phyloP scores from a whole-genome alignment of 2,797 vertebrate genomes.

The Adelosebastes latens region DNA sequence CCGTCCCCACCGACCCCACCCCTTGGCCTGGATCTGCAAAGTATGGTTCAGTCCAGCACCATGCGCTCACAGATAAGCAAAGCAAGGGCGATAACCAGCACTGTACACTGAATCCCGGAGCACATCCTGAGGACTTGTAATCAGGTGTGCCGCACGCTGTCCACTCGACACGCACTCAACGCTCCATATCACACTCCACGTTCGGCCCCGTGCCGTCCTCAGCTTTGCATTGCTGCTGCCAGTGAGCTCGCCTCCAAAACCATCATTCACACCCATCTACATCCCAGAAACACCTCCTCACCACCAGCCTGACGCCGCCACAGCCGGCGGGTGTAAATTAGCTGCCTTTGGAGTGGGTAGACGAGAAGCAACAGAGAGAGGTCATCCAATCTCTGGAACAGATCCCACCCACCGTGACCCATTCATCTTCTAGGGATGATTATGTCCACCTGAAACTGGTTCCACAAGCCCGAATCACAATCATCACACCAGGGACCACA shows the following conservation, averaged over 20 bases:
- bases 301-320: slow-evolving; percentile 33
- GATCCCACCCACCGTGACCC: not conserved
- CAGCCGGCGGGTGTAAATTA: slow-evolving; percentile 38
- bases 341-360: not conserved
- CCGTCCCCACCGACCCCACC: not conserved
- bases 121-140: slow-evolving; percentile 55
- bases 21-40: slow-evolving; percentile 41
- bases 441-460: slow-evolving; percentile 12
- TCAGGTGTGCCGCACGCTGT: slow-evolving; percentile 66
- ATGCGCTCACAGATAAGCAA: slow-evolving; percentile 60
- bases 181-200: slow-evolving; percentile 40
- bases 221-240: slow-evolving; percentile 1
- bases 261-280: slow-evolving; percentile 51
- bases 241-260: slow-evolving; percentile 28
- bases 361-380: slow-evolving; percentile 11
- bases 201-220: slow-evolving; percentile 26
- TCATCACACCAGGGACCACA: slow-evolving; percentile 10
- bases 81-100: slow-evolving; percentile 44
- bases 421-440: not conserved
- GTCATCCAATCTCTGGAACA: slow-evolving; percentile 34
- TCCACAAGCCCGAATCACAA: slow-evolving; percentile 15
- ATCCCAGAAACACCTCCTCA: slow-evolving; percentile 51
- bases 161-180: slow-evolving; percentile 64
- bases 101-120: slow-evolving; percentile 9
- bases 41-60: slow-evolving; percentile 42